A percentile compares a stretch with the other conserved stretches of the same genome.
Conservation (phyloP, 1,140 invertebrate species). For the Drosophila sechellia region DNA sequence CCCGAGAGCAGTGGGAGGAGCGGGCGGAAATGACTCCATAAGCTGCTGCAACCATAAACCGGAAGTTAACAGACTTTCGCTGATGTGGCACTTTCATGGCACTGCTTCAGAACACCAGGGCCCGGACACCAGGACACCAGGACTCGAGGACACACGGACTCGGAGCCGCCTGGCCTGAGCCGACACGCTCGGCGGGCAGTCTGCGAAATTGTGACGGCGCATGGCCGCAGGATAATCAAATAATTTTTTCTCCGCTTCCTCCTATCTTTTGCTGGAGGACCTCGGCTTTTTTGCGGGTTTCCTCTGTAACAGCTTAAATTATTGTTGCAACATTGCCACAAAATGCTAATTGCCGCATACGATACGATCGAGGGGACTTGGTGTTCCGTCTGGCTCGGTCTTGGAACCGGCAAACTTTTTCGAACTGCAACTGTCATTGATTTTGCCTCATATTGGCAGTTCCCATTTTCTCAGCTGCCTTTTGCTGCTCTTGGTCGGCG, state of each 20-base stretch:
- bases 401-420: conserved; percentile 53
- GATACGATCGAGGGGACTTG: conserved; percentile 65
- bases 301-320: conserved; percentile 53
- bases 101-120: conserved; percentile 20
- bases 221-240: conserved; percentile 83
- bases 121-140: background rate
- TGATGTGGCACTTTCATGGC: conserved; percentile 76
- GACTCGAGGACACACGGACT: conserved; percentile 11
- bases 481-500: background rate
- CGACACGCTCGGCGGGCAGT: conserved; percentile 75
- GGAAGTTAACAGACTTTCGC: conserved; percentile 83
- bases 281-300: conserved; percentile 46
- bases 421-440: conserved; percentile 76
- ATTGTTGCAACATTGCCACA: conserved; percentile 80
- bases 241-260: conserved; percentile 65
- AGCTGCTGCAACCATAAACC: conserved; percentile 83
- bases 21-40: conserved; percentile 77
- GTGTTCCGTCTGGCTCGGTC: conserved; percentile 4
- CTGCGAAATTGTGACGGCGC: conserved; percentile 81
- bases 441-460: conserved; percentile 66
- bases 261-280: background rate
- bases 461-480: conserved; percentile 46
- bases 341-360: conserved; percentile 78
- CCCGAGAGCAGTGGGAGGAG: conserved; percentile 28
- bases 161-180: conserved; percentile 7